Percentiles rank a stretch among this genome's conserved stretches.
Conservation (phyloP, 2,888 invertebrate species). For the Acheta domesticus region DNA sequence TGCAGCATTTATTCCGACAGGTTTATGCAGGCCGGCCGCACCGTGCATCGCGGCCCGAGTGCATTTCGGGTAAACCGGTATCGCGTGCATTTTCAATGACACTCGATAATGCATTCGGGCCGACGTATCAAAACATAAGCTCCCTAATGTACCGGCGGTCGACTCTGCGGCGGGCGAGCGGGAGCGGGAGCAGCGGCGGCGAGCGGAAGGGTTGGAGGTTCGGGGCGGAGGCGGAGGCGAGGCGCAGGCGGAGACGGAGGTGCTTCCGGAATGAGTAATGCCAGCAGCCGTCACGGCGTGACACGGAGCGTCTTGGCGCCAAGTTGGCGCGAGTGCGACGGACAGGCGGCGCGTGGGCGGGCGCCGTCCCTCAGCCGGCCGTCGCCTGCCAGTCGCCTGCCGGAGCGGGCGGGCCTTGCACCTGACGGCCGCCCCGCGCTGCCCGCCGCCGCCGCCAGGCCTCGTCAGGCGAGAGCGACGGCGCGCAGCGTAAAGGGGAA, state of each 20-base stretch:
- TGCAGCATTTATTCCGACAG: conserved; percentile 18
- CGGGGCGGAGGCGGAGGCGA: background rate
- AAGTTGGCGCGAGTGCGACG: background rate
- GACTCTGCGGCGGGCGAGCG: conserved; percentile 7
- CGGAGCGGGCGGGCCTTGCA: background rate
- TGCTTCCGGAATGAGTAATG: conserved; percentile 1
- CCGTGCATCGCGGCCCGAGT: conserved; percentile 26
- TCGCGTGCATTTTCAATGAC: conserved; percentile 36
- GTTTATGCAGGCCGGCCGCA: conserved; percentile 5
- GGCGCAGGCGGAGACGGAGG: background rate
- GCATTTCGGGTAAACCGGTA: conserved; percentile 33
- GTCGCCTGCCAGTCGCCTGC: background rate
- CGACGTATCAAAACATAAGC: conserved; percentile 34
- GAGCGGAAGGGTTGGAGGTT: background rate
- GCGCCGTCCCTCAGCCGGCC: background rate
- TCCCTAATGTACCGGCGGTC: conserved; percentile 23
- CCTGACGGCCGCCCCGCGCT: background rate
- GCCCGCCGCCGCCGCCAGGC: background rate
- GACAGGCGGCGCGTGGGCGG: background rate
- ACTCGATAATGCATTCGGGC: conserved; percentile 33
- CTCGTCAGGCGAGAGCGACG: too few relatives aligned
- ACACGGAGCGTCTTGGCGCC: conserved; percentile 4
- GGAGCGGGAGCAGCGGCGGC: background rate
- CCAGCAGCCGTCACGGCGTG: conserved; percentile 9
- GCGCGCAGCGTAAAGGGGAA: too few relatives aligned